Base-by-base conservation (phyloP, 2,888 invertebrate genomes). In the Phalera bucephala region DNA sequence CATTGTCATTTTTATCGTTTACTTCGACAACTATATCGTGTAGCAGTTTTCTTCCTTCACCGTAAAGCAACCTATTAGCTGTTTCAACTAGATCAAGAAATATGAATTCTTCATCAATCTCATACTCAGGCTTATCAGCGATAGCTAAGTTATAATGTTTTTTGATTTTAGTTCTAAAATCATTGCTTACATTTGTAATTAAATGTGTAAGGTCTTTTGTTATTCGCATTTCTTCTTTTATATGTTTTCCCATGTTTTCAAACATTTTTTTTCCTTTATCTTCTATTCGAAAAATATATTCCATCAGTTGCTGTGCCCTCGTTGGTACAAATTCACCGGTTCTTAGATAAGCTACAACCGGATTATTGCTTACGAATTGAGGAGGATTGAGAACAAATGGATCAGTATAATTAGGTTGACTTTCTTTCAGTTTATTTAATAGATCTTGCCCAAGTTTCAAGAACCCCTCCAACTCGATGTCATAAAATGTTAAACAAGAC, bases 51-150 rank as follows among this genome's bases (percentile, higher is more conserved):
- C 38, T 59, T 31, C 39, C 34, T 28, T 37, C 47, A 3, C 42
- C 38, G 12, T 50, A 46, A 1, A 65, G 27, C 7, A 67, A 9
- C 13, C 37, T 35, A 34, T 54, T 58, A 2, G 55, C 47, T 22
- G 55, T 55, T 11, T 64, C 60, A 1, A 61, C 29, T 7, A 70
- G 30, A 34, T 70, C 65, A 21, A 72, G 31, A 14, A 64, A 46
- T 1, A 53, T 5, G 8, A 56, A 53, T 29, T 71, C 62, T 26
- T 35, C 58, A 9, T 64, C 60, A 5, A 31, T 43, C 21, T 8
- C 8, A 15, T 12, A 7, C 4, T 25, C 2, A 2, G 13, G 0
- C 34, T 32, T 21, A 1, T 12, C 12, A 3, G 19, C 14, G n/a
- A 5, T 29, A 0, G 42, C 6, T n/a, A 35, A 35, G 1, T 44